Conservation (phyloP, 2,113 vertebrate genomes). For the Amphiprion percula region DNA sequence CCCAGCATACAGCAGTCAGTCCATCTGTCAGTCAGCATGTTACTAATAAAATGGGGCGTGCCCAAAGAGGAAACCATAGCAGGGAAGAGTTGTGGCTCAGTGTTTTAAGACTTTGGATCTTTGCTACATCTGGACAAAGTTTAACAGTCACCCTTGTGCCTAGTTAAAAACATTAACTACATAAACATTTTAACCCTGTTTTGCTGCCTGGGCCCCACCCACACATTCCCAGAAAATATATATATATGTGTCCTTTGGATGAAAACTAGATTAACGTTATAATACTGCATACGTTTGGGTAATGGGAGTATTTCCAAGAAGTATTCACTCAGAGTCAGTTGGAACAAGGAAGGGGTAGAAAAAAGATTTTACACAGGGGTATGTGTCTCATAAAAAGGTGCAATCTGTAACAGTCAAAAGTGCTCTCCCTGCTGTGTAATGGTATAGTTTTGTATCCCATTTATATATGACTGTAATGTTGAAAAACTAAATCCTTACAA, state of each 20-base stretch:
- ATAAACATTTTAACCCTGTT: conserved; percentile 62
- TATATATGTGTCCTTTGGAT: conserved; percentile 67
- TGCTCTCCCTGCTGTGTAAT: conserved; percentile 76
- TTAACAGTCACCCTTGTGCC: conserved; percentile 80
- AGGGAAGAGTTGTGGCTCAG: conserved; percentile 75
- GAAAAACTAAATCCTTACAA: conserved; percentile 73
- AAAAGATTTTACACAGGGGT: conserved; percentile 67
- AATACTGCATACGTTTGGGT: conserved; percentile 79
- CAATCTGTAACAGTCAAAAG: conserved; percentile 84
- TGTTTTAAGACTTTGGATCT: conserved; percentile 80
- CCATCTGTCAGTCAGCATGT: conserved; percentile 50
- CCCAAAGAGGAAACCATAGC: conserved; percentile 50
- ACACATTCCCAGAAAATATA: conserved; percentile 73
- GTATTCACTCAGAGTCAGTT: conserved; percentile 67
- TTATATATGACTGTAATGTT: conserved; percentile 51
- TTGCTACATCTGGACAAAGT: conserved; percentile 80
- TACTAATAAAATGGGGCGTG: conserved; percentile 37
- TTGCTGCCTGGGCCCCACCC: conserved; percentile 47
- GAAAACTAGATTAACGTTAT: conserved; percentile 67
- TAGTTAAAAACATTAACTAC: conserved; percentile 61
- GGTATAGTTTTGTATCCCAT: conserved; percentile 51
- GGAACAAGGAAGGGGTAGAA: conserved; percentile 43
- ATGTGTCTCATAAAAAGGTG: conserved; percentile 75
- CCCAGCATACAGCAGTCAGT: conserved; percentile 54
- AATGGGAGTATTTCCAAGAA: conserved; percentile 59